phyloP scores from a whole-genome alignment of 2,113 vertebrate species.

The Peromyscus maniculatus region DNA sequence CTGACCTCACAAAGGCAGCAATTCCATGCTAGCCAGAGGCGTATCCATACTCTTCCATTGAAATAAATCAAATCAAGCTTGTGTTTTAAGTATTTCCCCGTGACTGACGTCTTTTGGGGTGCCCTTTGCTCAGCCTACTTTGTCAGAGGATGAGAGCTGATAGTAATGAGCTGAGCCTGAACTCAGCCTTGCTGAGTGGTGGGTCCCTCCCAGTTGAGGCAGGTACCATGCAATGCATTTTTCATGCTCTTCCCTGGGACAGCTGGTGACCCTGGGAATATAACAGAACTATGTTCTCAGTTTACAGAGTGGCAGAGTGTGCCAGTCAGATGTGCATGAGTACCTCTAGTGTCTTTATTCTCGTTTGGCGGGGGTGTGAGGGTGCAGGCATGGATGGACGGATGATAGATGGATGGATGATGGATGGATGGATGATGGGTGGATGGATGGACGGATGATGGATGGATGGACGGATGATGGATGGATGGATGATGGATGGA shows the following conservation, averaged over 20 bases:
- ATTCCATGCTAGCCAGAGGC: neutral
- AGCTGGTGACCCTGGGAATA: neutral
- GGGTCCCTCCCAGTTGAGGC: neutral
- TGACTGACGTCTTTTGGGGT: neutral
- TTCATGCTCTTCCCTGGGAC: slow-evolving; percentile 3
- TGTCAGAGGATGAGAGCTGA: neutral
- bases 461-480: too few species aligned
- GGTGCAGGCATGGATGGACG: too few species aligned
- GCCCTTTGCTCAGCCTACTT: neutral
- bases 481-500: neutral
- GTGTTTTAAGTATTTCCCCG: neutral
- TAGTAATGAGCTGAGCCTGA: neutral
- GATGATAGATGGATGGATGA: too few species aligned
- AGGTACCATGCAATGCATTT: neutral
- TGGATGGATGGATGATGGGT: neutral
- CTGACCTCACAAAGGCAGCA: neutral
- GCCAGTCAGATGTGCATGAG: neutral
- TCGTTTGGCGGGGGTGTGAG: neutral
- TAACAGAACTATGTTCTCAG: neutral
- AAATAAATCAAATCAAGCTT: neutral
- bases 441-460: too few species aligned
- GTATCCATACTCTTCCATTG: neutral
- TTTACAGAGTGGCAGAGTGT: neutral
- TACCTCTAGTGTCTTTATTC: neutral
- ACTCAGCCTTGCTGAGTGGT: neutral